Evolutionary conservation across 2,113 vertebrate species (phyloP).

Genomic region (Alligator mississippiensis): DNA sequence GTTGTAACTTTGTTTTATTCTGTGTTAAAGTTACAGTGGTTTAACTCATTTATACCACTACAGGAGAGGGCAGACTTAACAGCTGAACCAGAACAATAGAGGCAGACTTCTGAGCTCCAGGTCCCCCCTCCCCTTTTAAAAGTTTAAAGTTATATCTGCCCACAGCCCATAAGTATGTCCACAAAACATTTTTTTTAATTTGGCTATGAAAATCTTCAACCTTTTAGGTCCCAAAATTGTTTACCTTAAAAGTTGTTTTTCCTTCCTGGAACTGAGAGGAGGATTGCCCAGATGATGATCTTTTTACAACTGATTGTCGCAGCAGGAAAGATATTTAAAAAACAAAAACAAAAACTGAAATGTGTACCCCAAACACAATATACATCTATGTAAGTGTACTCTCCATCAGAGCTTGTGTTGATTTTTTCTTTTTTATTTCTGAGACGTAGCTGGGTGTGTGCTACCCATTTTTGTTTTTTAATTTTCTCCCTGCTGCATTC

Average conservation of each 20-base stretch:
- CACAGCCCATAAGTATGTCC: neutral
- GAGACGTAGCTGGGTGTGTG: neutral
- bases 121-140: accelerated
- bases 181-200: neutral
- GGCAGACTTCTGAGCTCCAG: neutral
- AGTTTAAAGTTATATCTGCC: too few relatives aligned
- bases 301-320: slow-evolving; percentile 6
- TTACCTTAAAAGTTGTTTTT: neutral
- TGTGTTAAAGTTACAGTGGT: too few relatives aligned
- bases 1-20: too few relatives aligned
- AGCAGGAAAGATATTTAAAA: slow-evolving; percentile 12
- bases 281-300: neutral
- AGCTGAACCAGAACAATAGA: neutral
- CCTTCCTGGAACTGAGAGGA: neutral
- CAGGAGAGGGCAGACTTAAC: too few relatives aligned
- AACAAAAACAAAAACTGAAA: neutral
- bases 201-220: neutral
- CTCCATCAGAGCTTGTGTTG: neutral
- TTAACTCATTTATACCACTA: too few relatives aligned
- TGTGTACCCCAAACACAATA: neutral
- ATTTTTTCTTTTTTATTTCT: slow-evolving; percentile 12
- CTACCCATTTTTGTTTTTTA: neutral
- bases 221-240: neutral
- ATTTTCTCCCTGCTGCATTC: slow-evolving; percentile 11
- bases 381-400: neutral